Base-by-base conservation (phyloP, 2,888 invertebrate genomes). In the Eumacrocentrus americanus region DNA sequence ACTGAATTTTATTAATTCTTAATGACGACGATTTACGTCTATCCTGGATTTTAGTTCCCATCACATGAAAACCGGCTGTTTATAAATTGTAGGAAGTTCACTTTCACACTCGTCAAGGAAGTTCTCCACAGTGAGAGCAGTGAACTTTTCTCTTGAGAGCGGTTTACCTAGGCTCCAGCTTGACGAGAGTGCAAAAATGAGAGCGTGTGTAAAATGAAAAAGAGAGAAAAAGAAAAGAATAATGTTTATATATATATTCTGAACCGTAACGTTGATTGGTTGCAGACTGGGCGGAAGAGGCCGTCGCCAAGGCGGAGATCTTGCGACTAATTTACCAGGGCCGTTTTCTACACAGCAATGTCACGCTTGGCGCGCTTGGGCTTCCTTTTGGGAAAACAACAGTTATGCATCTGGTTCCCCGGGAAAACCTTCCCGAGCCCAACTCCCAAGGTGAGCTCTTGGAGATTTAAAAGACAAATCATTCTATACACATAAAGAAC, bases 251-350 rank as follows among this genome's bases (percentile, higher is more conserved):
- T n/a, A n/a, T 50, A 3, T 25, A 25, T 47, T 23, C 5, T n/a
- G 22, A 16, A 47, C 40, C 54, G 50, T 29, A 55, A 11, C 12
- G 35, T 3, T 54, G 29, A 55, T 60, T 81, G 81, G 69, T 87
- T 88, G 79, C 87, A 93, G 98, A 98, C 85, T 98, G 98, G 98
- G 87, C 91, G 78, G 90, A 95, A 76, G 98, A 98, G 84, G 90
- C 92, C 76, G 96, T 97, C 73, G 91, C 94, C 69, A 94, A 94
- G 83, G 94, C 98, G 68, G 97, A 98, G 87, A 97, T 99, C 83
- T 88, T 99, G 78, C 91, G 98, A 82, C 90, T 99, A 83, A 99
- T 99, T 83, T 99, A 98, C 86, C 99, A 99, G 87, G 99, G 99
- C 72, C 91, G 99, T 79, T 99, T 98, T 88, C 88, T 98, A 81